A percentile compares a stretch with the other conserved stretches of the same genome.
phyloP scores from a whole-genome alignment of 2,797 vertebrate species.

The Cyprinella venusta region DNA sequence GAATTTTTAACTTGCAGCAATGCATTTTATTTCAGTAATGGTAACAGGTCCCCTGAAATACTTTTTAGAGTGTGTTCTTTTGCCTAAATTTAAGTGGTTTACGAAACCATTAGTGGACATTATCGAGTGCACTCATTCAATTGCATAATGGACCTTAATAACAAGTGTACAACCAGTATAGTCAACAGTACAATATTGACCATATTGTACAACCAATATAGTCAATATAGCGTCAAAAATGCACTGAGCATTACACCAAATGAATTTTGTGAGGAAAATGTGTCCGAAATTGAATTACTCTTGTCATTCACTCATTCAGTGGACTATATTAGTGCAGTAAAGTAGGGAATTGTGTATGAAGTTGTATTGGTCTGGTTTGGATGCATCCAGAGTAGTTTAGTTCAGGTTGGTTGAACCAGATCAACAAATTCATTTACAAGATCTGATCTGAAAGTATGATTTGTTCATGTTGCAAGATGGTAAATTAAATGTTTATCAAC shows the following conservation, averaged over 20 bases:
- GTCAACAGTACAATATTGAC: too few species aligned
- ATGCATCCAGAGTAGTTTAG: background rate
- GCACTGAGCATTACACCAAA: background rate
- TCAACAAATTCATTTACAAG: background rate
- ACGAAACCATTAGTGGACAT: background rate
- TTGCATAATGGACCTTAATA: background rate
- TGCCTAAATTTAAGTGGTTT: background rate
- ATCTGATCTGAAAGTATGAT: background rate
- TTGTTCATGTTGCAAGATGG: background rate
- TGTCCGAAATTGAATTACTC: background rate
- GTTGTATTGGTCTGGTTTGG: background rate
- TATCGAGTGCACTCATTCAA: background rate
- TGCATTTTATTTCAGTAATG: too few species aligned
- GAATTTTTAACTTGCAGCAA: too few species aligned
- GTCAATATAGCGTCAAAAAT: background rate
- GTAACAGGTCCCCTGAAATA: too few species aligned
- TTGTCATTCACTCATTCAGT: background rate
- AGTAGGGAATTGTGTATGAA: background rate
- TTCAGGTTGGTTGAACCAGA: background rate
- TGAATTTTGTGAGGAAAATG: rapidly evolving
- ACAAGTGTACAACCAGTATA: background rate
- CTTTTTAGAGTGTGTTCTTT: background rate
- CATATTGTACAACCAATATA: background rate
- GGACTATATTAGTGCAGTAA: background rate
- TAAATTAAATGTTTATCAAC: background rate